Conservation (phyloP, 2,113 vertebrate genomes). For the Grus americana region DNA sequence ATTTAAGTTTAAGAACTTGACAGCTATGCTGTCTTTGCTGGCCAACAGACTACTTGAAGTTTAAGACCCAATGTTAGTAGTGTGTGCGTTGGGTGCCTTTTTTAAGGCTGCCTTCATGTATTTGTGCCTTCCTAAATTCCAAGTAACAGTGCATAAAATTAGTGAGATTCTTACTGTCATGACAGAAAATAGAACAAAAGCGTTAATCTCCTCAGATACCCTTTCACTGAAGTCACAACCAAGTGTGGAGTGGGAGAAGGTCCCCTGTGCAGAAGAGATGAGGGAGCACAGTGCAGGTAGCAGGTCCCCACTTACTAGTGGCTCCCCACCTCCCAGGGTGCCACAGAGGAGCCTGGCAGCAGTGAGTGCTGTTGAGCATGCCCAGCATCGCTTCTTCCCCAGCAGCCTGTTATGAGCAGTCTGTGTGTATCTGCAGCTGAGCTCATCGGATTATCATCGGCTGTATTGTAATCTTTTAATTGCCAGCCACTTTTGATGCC, state of each 20-base stretch:
- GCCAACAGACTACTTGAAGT: not conserved
- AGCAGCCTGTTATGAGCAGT: not conserved
- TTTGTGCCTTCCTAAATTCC: not conserved
- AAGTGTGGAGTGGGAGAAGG: not conserved
- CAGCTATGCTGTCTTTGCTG: not conserved
- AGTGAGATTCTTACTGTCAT: not conserved
- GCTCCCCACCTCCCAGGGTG: not conserved
- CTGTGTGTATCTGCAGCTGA: not conserved
- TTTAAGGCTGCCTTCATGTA: not conserved
- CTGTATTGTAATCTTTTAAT: conserved; percentile 52
- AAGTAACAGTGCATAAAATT: not conserved
- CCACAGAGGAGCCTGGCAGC: not conserved
- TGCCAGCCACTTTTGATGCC: conserved; percentile 52
- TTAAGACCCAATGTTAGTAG: not conserved
- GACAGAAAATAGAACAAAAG: not conserved
- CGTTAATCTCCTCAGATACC: not conserved
- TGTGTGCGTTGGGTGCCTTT: not conserved
- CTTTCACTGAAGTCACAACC: not conserved
- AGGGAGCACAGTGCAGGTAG: not conserved
- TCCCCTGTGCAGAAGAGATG: not conserved
- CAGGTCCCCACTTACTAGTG: not conserved
- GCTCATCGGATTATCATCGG: conserved; percentile 28
- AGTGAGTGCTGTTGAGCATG: rapidly evolving
- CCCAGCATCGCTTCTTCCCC: rapidly evolving
- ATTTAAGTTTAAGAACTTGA: not conserved